Evolutionary conservation across 2,113 vertebrate species (phyloP).

Genomic region (Barnardius zonarius): DNA sequence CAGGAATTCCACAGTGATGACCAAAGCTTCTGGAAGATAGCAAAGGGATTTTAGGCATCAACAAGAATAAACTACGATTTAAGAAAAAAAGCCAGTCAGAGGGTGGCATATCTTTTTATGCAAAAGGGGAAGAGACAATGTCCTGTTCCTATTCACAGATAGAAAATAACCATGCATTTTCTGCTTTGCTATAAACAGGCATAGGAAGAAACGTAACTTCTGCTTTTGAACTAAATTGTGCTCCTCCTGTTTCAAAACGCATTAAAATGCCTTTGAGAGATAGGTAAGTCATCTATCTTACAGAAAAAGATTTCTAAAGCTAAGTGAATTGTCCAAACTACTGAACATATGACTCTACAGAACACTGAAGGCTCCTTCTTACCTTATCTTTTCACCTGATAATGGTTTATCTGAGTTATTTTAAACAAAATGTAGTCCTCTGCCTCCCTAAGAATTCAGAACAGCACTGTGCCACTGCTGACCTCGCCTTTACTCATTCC

Average conservation of each 20-base stretch:
- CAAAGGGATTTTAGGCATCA: neutral
- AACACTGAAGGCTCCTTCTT: neutral
- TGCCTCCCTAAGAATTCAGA: neutral
- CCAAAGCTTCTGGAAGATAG: conserved; percentile 7
- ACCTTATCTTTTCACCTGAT: neutral
- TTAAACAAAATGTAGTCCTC: neutral
- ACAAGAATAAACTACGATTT: neutral
- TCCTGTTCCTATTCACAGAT: neutral
- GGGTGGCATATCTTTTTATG: neutral
- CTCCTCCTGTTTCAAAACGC: neutral
- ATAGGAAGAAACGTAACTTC: neutral
- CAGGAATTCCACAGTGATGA: conserved; percentile 63
- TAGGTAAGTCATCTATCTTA: neutral
- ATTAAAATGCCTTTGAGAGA: neutral
- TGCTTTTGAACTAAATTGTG: neutral
- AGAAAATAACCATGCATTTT: neutral
- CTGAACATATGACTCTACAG: neutral
- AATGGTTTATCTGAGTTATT: neutral
- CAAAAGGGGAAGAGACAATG: neutral
- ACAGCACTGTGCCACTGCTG: neutral
- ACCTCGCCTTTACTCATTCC: neutral
- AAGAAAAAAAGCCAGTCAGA: neutral
- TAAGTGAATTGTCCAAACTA: neutral
- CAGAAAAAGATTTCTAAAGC: neutral
- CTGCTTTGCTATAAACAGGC: neutral